Conservation (phyloP, 23 tunicate species). For the Phallusia fumigata region DNA sequence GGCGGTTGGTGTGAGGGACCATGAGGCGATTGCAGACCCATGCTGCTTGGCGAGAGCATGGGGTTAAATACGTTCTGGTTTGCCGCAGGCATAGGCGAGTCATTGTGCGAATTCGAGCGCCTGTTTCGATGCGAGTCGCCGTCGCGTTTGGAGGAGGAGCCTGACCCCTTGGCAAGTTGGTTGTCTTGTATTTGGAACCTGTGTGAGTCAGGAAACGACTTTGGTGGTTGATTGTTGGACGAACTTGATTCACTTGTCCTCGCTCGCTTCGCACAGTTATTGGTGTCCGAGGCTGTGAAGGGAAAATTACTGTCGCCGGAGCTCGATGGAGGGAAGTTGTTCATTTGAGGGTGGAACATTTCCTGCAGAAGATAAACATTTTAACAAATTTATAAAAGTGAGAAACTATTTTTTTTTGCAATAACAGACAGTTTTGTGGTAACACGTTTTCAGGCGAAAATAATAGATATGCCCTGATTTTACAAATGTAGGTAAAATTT, state of each 20-base stretch:
- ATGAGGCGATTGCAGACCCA: constrained; percentile 33
- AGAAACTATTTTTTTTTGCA: too few species aligned
- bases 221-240: not conserved
- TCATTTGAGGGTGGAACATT: constrained; percentile 6
- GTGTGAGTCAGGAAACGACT: not conserved
- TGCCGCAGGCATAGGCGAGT: not conserved
- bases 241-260: not conserved
- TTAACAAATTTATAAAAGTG: too few species aligned
- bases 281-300: not conserved
- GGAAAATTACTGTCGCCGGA: not conserved
- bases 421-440: too few species aligned
- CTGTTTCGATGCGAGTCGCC: not conserved
- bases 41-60: constrained; percentile 35
- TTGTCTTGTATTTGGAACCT: constrained; percentile 1
- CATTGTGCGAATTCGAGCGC: not conserved
- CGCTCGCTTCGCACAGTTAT: constrained; percentile 13
- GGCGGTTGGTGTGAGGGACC: constrained; percentile 8
- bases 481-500: too few species aligned
- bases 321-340: not conserved
- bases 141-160: not conserved
- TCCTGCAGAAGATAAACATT: not conserved
- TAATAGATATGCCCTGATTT: too few species aligned
- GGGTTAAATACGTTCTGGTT: constrained; percentile 27
- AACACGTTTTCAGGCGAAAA: too few species aligned
- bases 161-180: not conserved